These are phyloP conservation scores for Sminthurides bifidus DNA, from an alignment of 1,140 invertebrate species.

Conservation along the genomic window DNA sequence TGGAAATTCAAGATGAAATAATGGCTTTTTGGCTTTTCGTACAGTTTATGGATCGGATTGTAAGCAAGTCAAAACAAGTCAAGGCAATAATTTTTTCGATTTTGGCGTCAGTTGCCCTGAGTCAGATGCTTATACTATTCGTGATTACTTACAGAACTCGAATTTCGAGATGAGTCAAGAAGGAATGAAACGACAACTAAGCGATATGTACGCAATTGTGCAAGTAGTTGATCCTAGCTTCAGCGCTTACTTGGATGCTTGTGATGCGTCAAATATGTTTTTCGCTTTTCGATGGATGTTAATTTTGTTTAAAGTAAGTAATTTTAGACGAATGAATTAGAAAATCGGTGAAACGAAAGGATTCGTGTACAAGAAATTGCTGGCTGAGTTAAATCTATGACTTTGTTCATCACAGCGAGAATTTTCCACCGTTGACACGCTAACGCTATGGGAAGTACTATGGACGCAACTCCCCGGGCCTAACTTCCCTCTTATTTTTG, in stretches of 20 bases:
- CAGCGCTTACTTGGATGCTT: conserved; percentile 69
- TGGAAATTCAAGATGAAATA: conserved; percentile 80
- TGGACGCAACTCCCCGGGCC: conserved; percentile 43
- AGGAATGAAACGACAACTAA: conserved; percentile 89
- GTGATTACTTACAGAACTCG: conserved; percentile 47
- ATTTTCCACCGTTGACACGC: conserved; percentile 58
- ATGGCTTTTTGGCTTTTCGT: conserved; percentile 99
- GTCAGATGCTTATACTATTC: conserved; percentile 13
- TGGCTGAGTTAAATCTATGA: conserved; percentile 2
- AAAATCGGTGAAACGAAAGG: too few species aligned
- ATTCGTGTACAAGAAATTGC: background rate
- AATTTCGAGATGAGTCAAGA: conserved; percentile 97
- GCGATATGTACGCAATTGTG: conserved; percentile 69
- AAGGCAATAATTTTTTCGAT: conserved; percentile 10
- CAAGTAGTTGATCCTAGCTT: conserved; percentile 67
- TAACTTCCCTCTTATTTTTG: conserved; percentile 49
- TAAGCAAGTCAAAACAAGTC: conserved; percentile 40
- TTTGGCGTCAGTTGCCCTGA: background rate
- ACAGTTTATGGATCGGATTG: conserved; percentile 93
- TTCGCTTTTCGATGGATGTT: conserved; percentile 93
- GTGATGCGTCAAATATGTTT: conserved; percentile 95
- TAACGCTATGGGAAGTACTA: conserved; percentile 46
- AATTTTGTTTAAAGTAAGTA: conserved; percentile 56
- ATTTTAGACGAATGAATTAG: background rate
- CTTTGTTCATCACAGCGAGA: conserved; percentile 42